Base-by-base conservation (phyloP, 2,113 vertebrate genomes). In the Chaetops frenatus region DNA sequence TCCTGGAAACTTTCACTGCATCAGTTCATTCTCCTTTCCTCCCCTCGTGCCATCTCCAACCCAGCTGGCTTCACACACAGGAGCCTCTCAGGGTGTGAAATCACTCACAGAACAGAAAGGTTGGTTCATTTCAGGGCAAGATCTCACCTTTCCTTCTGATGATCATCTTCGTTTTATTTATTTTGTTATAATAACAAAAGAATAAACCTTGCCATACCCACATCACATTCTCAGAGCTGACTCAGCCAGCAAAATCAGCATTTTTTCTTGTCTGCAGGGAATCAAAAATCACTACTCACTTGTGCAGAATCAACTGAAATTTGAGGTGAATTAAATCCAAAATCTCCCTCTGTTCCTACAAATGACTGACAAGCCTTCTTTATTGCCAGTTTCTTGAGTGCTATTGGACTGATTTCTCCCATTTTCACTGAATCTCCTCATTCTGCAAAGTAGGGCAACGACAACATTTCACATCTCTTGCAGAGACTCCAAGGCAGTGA, bases 271-370 rank as follows among this genome's bases (percentile, higher is more conserved):
- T 76, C 88, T 91, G 54, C 94, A 88, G 81, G 71, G 88, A 82
- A 88, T 93, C 66, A 92, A 92, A 93, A 96, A 85, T 87, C 92
- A 56, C 90, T 78, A 84, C 87, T 96, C 87, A 64, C 89, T 94
- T 18, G 85, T 76, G 85, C 81, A 76, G 90, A 87, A 93, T 90
- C 85, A 93, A 96, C 92, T 90, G 90, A 93, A 93, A 94, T 92
- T 87, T 65, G 96, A 96, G 96, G 96, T 94, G 92, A 96, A 96
- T 91, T 91, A 95, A 88, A 96, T 94, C 94, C 96, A 96, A 96
- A 53, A 91, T 72, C 92, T 95, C 96, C 90, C 95, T 96, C 96
- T 96, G 94, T 94, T 96, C 90, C 71, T 90, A 45, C 88, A 48
- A 90, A 25, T 95, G 96, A 96, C 92, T 96, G 96, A 96, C 95